A percentile compares a stretch with the other conserved stretches of the same genome.
Conservation (phyloP, 2,888 invertebrate genomes). For the Morpho deidamia region DNA sequence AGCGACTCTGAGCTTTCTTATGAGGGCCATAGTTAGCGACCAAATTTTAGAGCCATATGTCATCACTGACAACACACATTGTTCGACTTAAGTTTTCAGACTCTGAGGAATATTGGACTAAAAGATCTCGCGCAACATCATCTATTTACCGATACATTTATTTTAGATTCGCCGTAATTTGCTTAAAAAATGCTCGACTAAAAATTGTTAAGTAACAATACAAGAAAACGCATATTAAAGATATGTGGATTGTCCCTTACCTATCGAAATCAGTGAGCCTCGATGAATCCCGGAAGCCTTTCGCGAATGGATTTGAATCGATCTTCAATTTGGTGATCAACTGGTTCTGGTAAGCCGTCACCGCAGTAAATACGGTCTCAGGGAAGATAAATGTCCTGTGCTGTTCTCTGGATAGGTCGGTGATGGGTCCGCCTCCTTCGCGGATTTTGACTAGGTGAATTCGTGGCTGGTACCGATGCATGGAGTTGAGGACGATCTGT, state of each 20-base stretch:
- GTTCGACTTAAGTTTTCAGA: too few species aligned
- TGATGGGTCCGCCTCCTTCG: constrained; percentile 83
- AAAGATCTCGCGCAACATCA: too few species aligned
- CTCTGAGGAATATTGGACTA: too few species aligned
- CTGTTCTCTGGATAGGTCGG: constrained; percentile 93
- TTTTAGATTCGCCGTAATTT: too few species aligned
- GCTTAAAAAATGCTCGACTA: too few species aligned
- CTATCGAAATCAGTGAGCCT: constrained; percentile 95
- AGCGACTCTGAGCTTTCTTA: too few species aligned
- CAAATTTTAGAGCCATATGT: too few species aligned
- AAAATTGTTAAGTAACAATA: too few species aligned
- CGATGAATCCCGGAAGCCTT: constrained; percentile 97
- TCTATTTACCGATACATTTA: too few species aligned
- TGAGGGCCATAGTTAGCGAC: too few species aligned
- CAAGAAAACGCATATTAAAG: not conserved
- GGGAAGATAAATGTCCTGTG: constrained; percentile 97
- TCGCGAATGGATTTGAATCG: constrained; percentile 98
- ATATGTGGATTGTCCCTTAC: constrained; percentile 54
- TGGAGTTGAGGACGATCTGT: constrained; percentile 99
- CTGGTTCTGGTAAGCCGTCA: constrained; percentile 99
- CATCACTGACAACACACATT: too few species aligned
- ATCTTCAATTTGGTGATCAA: constrained; percentile 98
- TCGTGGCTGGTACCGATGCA: constrained; percentile 99
- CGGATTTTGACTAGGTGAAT: constrained; percentile 93
- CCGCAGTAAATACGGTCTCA: constrained; percentile 98